Conservation (phyloP, 37 sponge, comb jelly and placozoan species). For the Geodia barretti region DNA sequence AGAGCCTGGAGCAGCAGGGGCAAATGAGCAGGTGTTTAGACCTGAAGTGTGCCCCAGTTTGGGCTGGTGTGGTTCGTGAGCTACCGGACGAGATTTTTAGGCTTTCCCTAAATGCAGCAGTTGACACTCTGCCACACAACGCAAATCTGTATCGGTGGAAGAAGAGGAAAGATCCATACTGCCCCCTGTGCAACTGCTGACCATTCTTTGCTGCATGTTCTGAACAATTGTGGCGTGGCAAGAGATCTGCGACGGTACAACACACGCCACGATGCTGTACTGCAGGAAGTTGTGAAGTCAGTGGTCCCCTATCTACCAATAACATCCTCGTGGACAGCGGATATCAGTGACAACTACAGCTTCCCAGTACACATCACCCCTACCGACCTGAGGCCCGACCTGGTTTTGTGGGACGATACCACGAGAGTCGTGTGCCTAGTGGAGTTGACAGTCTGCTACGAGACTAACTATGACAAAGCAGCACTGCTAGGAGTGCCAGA, state of each 20-base stretch:
- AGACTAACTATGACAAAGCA: too few species aligned
- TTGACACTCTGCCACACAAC: slow-evolving; percentile 15
- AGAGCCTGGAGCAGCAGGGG: neutral
- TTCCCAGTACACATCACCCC: too few species aligned
- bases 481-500: too few species aligned
- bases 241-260: neutral
- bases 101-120: slow-evolving; percentile 1
- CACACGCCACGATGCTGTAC: slow-evolving; percentile 1
- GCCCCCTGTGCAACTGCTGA: too few species aligned
- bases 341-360: too few species aligned
- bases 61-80: neutral
- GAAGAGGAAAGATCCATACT: neutral
- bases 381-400: too few species aligned
- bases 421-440: too few species aligned
- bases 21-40: neutral
- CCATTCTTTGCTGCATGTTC: neutral
- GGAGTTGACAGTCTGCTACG: too few species aligned
- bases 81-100: neutral
- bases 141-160: neutral
- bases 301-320: too few species aligned
- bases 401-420: too few species aligned
- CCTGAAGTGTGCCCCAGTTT: neutral
- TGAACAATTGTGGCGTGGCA: slow-evolving; percentile 1
- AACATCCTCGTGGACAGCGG: too few species aligned
- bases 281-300: too few species aligned